These are phyloP conservation scores for Deilephila porcellus DNA, from an alignment of 2,888 invertebrate genomes.

Conservation along the genomic window DNA sequence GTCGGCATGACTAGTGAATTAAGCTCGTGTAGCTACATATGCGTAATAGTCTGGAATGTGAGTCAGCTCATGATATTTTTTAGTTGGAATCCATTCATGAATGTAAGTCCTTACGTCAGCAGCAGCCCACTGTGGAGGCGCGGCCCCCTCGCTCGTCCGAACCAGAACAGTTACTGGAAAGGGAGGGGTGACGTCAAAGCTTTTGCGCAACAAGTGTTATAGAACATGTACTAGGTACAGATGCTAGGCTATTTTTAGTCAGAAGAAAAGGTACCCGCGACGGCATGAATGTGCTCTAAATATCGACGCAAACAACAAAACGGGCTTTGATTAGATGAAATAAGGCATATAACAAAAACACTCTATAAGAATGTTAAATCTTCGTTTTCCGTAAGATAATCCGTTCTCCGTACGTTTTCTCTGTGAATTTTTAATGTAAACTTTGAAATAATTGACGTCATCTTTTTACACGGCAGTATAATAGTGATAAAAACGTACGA, in stretches of 20 bases:
- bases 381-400: too few species aligned
- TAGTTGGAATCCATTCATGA: slow-evolving; percentile 78
- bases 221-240: slow-evolving; percentile 64
- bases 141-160: slow-evolving; percentile 56
- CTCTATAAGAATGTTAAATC: too few species aligned
- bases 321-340: neutral
- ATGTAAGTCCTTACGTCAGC: slow-evolving; percentile 77
- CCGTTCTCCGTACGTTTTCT: neutral
- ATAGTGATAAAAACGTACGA: neutral
- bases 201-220: slow-evolving; percentile 79
- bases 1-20: neutral
- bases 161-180: slow-evolving; percentile 52
- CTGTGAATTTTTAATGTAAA: neutral
- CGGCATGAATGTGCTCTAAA: slow-evolving; percentile 14
- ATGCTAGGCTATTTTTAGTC: slow-evolving; percentile 74
- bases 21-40: slow-evolving; percentile 33
- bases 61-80: slow-evolving; percentile 56
- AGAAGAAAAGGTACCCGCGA: slow-evolving; percentile 42
- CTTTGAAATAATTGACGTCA: neutral
- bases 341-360: neutral
- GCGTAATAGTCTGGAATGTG: slow-evolving; percentile 37
- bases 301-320: neutral
- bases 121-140: slow-evolving; percentile 64
- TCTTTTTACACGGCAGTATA: neutral
- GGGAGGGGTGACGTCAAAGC: slow-evolving; percentile 77